phyloP scores from a whole-genome alignment of 2,797 vertebrate genomes.

The Percopsis omiscomaycus region DNA sequence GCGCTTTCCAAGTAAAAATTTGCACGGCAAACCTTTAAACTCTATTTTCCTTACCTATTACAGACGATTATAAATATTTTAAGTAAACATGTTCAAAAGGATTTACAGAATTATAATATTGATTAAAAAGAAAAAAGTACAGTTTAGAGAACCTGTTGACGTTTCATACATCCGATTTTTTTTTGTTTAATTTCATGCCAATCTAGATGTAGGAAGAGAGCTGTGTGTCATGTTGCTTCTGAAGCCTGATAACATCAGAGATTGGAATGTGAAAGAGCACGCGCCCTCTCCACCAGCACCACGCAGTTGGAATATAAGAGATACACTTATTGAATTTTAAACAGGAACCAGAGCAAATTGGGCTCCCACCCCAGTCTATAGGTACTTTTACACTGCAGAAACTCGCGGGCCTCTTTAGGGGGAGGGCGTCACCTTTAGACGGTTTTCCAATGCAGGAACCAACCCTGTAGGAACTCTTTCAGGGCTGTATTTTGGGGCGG shows the following conservation, averaged over 20 bases:
- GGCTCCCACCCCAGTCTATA: constrained; percentile 29
- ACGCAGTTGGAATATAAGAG: constrained; percentile 57
- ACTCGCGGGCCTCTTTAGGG: background rate
- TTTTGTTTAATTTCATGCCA: constrained; percentile 67
- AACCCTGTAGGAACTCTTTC: no score
- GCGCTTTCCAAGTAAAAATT: no score
- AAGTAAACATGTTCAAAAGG: constrained; percentile 6
- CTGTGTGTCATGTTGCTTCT: constrained; percentile 64
- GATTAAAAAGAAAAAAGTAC: constrained; percentile 36
- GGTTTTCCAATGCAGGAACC: no score
- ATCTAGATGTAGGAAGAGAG: constrained; percentile 62
- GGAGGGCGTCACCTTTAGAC: no score
- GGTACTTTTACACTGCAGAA: no score
- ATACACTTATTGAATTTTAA: constrained; percentile 74
- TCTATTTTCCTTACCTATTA: constrained; percentile 6
- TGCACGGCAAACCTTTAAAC: constrained; percentile 9
- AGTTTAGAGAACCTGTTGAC: constrained; percentile 50
- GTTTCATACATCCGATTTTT: constrained; percentile 52
- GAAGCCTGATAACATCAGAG: constrained; percentile 66
- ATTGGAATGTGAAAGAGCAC: constrained; percentile 64
- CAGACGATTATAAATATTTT: background rate
- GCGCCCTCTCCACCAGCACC: constrained; percentile 50
- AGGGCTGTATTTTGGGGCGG: no score
- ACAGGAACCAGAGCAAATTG: constrained; percentile 72
- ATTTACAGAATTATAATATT: constrained; percentile 34